These are phyloP conservation scores for Prunella fulvescens DNA, from an alignment of 2,113 vertebrate genomes.

Conservation along the genomic window DNA sequence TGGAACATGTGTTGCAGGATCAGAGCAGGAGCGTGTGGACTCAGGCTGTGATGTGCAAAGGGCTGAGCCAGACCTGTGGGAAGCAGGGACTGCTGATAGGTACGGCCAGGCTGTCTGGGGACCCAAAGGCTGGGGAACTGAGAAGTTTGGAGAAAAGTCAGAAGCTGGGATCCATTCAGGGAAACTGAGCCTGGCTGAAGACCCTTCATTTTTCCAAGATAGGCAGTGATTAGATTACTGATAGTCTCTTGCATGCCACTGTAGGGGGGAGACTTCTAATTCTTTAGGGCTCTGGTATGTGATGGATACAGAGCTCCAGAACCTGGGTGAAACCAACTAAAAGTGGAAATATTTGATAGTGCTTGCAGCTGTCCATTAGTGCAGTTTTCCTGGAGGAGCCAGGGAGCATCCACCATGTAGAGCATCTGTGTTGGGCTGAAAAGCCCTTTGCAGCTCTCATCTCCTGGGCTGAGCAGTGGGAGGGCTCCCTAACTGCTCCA, in stretches of 20 bases:
- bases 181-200: neutral
- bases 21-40: neutral
- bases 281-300: neutral
- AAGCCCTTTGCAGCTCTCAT: neutral
- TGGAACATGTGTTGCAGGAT: accelerated
- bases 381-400: neutral
- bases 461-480: neutral
- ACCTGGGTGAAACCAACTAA: neutral
- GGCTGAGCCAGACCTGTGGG: neutral
- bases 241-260: neutral
- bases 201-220: neutral
- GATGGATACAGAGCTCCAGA: neutral
- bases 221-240: neutral
- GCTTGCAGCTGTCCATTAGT: neutral
- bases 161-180: neutral
- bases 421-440: neutral
- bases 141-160: neutral
- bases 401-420: neutral
- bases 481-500: neutral
- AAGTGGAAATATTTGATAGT: neutral
- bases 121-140: neutral
- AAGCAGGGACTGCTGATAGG: neutral
- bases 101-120: neutral
- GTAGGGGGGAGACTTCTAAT: neutral
- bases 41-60: neutral